A percentile compares a stretch with the other conserved stretches of the same genome.
phyloP scores from a whole-genome alignment of 2,113 vertebrate species.

The Phycodurus eques region DNA sequence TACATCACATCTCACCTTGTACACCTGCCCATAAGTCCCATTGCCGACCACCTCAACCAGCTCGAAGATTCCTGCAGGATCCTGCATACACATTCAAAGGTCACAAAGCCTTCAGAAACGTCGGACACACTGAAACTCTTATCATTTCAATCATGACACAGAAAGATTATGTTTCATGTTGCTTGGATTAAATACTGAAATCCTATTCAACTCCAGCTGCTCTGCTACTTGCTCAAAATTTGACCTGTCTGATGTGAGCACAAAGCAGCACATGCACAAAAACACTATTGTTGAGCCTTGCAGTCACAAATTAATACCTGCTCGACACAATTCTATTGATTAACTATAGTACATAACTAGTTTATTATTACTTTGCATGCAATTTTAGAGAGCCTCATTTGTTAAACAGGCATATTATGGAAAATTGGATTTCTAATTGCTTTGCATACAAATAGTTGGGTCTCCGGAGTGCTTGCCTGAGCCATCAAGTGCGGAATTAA shows the following conservation, averaged over 20 bases:
- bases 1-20: constrained; percentile 81
- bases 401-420: not conserved
- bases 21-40: constrained; percentile 80
- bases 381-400: not conserved
- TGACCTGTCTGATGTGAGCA: not conserved
- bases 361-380: not conserved
- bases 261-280: not conserved
- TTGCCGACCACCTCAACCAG: constrained; percentile 86
- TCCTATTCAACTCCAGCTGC: not conserved
- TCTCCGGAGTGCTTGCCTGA: not conserved
- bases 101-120: not conserved
- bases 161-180: not conserved
- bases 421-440: not conserved
- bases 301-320: not conserved
- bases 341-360: not conserved
- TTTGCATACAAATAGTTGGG: not conserved
- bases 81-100: constrained; percentile 55
- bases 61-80: constrained; percentile 90
- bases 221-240: not conserved
- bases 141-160: no score
- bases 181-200: not conserved
- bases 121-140: not conserved
- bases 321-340: not conserved
- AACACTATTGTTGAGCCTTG: not conserved
- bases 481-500: not conserved